Conservation (phyloP, 1,140 invertebrate genomes). For the Ooceraea biroi region DNA sequence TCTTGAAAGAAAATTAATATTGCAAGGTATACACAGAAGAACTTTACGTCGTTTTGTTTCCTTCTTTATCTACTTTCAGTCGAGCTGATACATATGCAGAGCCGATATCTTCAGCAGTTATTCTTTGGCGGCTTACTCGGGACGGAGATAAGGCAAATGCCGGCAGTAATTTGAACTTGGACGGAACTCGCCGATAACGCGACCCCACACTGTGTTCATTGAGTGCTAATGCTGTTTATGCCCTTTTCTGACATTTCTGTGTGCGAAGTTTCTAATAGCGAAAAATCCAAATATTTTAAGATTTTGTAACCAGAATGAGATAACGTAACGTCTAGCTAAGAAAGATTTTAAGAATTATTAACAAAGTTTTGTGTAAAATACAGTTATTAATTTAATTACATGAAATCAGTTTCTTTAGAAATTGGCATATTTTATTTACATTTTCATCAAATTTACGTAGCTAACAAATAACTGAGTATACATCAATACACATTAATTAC, state of each 20-base stretch:
- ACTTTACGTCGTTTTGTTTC: slow-evolving; percentile 53
- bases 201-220: slow-evolving; percentile 52
- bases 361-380: neutral
- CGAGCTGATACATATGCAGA: slow-evolving; percentile 84
- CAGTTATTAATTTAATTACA: neutral
- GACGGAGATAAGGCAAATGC: slow-evolving; percentile 81
- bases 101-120: slow-evolving; percentile 84
- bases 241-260: slow-evolving; percentile 24
- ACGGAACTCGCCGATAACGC: slow-evolving; percentile 66
- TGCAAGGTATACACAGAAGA: neutral
- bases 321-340: neutral
- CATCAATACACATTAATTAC: slow-evolving; percentile 24
- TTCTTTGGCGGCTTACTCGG: slow-evolving; percentile 82
- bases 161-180: slow-evolving; percentile 80
- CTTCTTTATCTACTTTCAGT: slow-evolving; percentile 81
- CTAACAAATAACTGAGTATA: slow-evolving; percentile 27
- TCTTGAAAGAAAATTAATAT: neutral
- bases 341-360: neutral
- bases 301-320: neutral
- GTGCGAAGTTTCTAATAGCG: neutral
- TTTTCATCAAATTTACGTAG: neutral
- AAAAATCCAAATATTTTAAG: neutral
- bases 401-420: neutral
- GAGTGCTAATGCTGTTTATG: slow-evolving; percentile 52
- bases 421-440: neutral